Evolutionary conservation across 2,888 invertebrate genomes (phyloP), one percentile per base, ranked within the genome.

Genomic region (Pristionchus exspectatus): DNA sequence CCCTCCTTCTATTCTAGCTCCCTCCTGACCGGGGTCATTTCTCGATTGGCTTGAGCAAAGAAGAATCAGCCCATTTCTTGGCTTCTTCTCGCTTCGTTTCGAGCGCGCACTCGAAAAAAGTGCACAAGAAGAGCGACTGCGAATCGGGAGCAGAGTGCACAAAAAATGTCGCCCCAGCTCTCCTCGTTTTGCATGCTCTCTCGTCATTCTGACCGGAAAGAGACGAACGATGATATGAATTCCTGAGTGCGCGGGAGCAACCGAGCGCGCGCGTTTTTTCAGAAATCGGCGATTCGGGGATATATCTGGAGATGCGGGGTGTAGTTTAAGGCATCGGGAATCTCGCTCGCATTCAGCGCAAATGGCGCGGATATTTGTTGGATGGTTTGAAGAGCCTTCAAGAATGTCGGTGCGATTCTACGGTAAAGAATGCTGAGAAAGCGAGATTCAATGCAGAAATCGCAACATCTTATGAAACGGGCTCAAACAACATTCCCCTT

Each of bases 21-120:
- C 16, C 24, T 50, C 44, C 44, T 12, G 9, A 9, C 44, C 9
- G 24, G 74, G 74, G 74, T 74, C 74, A 74, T 21, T 74, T 74
- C 74, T 74, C 74, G 74, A 74, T 74, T 74, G 74, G 74, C 38
- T 50, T 38, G 74, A 44, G 74, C 74, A 74, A 74, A 74, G 74
- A 74, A 74, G 18, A 74, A 21, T 74, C 74, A 74, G 63, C 4
- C 59, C 59, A 21, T 59, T 59, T 59, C 59, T 59, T 14, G 59
- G 74, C 33, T 74, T 74, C 74, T 72, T 72, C 72, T 72, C 72
- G 33, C 72, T 56, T 56, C 16, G 56, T 21, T 33, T 72, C 9
- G 69, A 33, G 74, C 74, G 74, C 38, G 30, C 74, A 74, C 74
- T 74, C 74, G 74, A 74, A 74, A 66, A 74, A 74, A 74, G 30